Evolutionary conservation across 1,140 invertebrate genomes (phyloP), one percentile per base, ranked within the genome.

Genomic region (Nephila pilipes): DNA sequence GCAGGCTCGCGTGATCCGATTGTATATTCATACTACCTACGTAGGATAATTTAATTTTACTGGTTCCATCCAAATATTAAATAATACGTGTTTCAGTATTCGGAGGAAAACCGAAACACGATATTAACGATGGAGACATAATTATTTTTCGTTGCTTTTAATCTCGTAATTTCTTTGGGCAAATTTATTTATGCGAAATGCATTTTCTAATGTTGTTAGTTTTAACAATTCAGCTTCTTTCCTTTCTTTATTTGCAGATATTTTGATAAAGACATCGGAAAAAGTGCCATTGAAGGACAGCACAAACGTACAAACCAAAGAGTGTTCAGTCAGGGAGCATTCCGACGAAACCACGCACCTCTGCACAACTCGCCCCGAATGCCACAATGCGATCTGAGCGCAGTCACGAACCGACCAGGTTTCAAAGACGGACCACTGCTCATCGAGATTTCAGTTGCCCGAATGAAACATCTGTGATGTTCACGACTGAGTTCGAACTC

Each of bases 221-320:
- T 46, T 46, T 10, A 46, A 46, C 0, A 6, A 6, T 46, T 46
- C 46, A 46, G 6, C 6, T 10, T 0, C 6, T 46, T 46, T 46
- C 46, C 6, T 46, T 46, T 87, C 22, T 65, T 1, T 90, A 32
- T 90, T 80, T 80, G 25, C 88, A 90, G 88, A 90, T 58, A 58
- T 80, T 79, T 22, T 38, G 36, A 79, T 90, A 80, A 80, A 18
- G 55, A 58, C 69, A 8, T 25, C 69, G 36, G 88, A 90, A 79
- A 90, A 90, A 80, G 22, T 90, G 88, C 25, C 88, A 1, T 58
- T 90, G 25, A 80, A 38, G 57, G 69, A 58, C n/a, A 58, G 14
- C 54, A 58, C 63, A 25, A 88, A 38, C 1, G 22, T 20, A 0
- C 5, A 60, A 14, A 25, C 36, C 14, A 29, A 55, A 81, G 18